phyloP scores from a whole-genome alignment of 2,797 vertebrate species.

The Coilia nasus region DNA sequence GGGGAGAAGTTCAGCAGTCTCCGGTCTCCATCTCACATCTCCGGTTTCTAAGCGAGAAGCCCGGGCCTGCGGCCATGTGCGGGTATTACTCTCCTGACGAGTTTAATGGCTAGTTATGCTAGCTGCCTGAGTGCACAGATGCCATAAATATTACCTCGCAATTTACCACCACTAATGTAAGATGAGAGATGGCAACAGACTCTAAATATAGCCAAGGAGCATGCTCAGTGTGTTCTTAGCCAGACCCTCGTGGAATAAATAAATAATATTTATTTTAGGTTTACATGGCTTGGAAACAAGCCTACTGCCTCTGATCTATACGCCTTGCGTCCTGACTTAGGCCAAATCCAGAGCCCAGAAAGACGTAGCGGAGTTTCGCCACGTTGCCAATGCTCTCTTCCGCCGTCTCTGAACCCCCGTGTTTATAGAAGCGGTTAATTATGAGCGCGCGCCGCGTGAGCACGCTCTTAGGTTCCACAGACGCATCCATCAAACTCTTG shows the following conservation, averaged over 20 bases:
- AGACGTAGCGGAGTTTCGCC: neutral
- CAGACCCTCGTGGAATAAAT: neutral
- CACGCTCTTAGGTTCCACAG: neutral
- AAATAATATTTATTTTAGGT: neutral
- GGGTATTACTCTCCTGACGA: neutral
- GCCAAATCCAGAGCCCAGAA: neutral
- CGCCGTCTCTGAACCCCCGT: neutral
- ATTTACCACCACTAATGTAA: neutral
- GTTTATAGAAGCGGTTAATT: slow-evolving; percentile 21
- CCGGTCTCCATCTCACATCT: neutral
- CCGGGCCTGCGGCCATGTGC: neutral
- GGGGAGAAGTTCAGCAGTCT: neutral
- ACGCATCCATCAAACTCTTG: neutral
- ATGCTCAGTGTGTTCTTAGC: neutral
- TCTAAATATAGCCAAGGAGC: neutral
- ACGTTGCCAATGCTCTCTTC: neutral
- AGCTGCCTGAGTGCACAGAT: neutral
- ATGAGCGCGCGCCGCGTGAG: neutral
- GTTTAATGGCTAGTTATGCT: slow-evolving; percentile 5
- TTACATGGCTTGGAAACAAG: neutral
- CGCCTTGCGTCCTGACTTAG: neutral
- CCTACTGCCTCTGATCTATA: neutral
- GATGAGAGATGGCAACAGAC: neutral
- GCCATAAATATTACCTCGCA: slow-evolving; percentile 8
- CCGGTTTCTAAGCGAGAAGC: neutral